phyloP scores from a whole-genome alignment of 2,113 vertebrate genomes.

The Zosterops pallidus region DNA sequence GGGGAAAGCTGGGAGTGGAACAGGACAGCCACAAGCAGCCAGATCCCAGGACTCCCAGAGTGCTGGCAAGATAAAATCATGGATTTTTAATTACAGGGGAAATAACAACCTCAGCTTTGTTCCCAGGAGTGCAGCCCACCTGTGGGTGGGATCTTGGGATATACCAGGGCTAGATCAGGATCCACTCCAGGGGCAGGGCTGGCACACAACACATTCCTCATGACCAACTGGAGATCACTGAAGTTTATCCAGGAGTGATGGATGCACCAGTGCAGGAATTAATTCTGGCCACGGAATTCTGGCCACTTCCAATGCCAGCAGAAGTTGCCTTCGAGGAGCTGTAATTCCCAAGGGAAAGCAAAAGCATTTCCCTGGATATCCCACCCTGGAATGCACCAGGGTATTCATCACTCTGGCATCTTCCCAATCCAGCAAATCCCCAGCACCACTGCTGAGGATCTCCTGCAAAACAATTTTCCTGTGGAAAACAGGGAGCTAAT shows the following conservation, averaged over 20 bases:
- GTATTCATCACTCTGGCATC: rapidly evolving
- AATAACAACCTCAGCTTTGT: not conserved
- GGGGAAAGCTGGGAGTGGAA: not conserved
- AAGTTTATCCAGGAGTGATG: not conserved
- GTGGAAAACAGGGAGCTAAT: not conserved
- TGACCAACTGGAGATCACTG: not conserved
- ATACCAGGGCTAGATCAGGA: not conserved
- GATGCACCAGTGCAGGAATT: not conserved
- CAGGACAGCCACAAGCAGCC: rapidly evolving
- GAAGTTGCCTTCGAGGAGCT: not conserved
- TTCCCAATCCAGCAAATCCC: rapidly evolving
- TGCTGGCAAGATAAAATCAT: not conserved
- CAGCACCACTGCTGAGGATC: rapidly evolving
- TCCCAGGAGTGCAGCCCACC: not conserved
- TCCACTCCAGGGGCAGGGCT: not conserved
- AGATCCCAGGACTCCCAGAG: not conserved
- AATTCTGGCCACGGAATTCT: rapidly evolving
- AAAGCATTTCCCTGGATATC: not conserved
- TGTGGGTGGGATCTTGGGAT: not conserved
- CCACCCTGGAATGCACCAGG: not conserved
- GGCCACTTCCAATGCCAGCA: rapidly evolving
- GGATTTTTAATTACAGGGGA: not conserved
- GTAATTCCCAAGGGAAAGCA: not conserved
- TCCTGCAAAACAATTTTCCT: not conserved
- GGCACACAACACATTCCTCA: not conserved